Evolutionary conservation across 2,113 vertebrate genomes (phyloP).

Genomic region (Trichechus manatus): DNA sequence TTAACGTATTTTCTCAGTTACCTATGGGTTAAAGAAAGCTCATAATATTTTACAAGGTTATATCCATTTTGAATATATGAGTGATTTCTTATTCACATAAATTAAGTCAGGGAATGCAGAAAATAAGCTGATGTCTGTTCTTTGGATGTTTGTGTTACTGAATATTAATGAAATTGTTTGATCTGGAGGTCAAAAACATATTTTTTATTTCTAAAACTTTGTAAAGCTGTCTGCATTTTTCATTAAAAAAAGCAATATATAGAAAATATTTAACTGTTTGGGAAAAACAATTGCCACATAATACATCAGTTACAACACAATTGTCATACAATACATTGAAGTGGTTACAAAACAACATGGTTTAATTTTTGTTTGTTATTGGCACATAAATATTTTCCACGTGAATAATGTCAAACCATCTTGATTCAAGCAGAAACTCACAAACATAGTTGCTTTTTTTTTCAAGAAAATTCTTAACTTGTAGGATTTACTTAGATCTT

Average conservation of each 20-base stretch:
- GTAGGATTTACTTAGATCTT: slow-evolving; percentile 41
- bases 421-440: slow-evolving; percentile 50
- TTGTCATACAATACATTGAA: slow-evolving; percentile 39
- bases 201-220: slow-evolving; percentile 63
- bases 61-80: slow-evolving; percentile 8
- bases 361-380: slow-evolving; percentile 75
- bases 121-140: slow-evolving; percentile 66
- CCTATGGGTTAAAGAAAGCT: not conserved
- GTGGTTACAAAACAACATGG: slow-evolving; percentile 67
- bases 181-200: slow-evolving; percentile 50
- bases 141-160: slow-evolving; percentile 55
- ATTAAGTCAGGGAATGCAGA: slow-evolving; percentile 37
- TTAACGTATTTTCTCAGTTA: slow-evolving; percentile 26
- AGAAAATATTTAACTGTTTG: slow-evolving; percentile 75
- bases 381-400: slow-evolving; percentile 81
- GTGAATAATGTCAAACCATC: slow-evolving; percentile 76
- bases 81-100: slow-evolving; percentile 61
- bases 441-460: slow-evolving; percentile 32
- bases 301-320: slow-evolving; percentile 63
- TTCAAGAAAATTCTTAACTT: not conserved
- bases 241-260: slow-evolving; percentile 54
- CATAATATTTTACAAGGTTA: slow-evolving; percentile 22
- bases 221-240: slow-evolving; percentile 43
- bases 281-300: slow-evolving; percentile 62
- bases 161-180: slow-evolving; percentile 77